These are phyloP conservation scores for Hippocampus mohnikei DNA, from an alignment of 2,113 vertebrate species.

Conservation along the genomic window DNA sequence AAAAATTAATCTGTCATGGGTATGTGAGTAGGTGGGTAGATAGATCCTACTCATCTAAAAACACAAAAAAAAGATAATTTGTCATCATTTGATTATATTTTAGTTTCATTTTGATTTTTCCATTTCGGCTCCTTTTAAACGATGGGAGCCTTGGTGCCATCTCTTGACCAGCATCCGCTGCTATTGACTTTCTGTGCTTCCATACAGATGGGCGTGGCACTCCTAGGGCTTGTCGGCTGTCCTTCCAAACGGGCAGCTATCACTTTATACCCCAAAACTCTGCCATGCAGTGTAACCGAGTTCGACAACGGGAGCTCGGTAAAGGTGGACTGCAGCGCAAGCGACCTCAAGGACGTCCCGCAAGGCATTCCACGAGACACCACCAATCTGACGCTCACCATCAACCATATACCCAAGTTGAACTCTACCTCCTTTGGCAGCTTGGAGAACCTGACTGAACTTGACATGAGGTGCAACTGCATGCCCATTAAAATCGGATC, in stretches of 20 bases:
- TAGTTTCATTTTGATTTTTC: no score
- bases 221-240: conserved; percentile 34
- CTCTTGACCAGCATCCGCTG: no score
- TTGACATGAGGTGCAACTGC: conserved; percentile 94
- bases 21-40: not conserved
- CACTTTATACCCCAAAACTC: conserved; percentile 82
- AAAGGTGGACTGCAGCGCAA: conserved; percentile 84
- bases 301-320: conserved; percentile 55
- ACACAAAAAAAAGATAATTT: not conserved
- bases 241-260: conserved; percentile 38
- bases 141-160: no score
- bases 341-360: conserved; percentile 75
- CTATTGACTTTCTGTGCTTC: conserved; percentile 15
- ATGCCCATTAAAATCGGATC: conserved; percentile 82
- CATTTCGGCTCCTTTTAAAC: no score
- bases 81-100: no score
- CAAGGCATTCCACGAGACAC: conserved; percentile 77
- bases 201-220: conserved; percentile 38
- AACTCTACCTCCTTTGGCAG: conserved; percentile 73
- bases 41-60: not conserved
- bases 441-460: conserved; percentile 79
- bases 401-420: conserved; percentile 83
- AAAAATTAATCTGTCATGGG: no score
- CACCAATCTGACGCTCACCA: conserved; percentile 90
- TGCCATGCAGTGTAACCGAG: conserved; percentile 81